A percentile compares a stretch with the other conserved stretches of the same genome.
Conservation (phyloP, 2,113 vertebrate genomes). For the Ochotona curzoniae region DNA sequence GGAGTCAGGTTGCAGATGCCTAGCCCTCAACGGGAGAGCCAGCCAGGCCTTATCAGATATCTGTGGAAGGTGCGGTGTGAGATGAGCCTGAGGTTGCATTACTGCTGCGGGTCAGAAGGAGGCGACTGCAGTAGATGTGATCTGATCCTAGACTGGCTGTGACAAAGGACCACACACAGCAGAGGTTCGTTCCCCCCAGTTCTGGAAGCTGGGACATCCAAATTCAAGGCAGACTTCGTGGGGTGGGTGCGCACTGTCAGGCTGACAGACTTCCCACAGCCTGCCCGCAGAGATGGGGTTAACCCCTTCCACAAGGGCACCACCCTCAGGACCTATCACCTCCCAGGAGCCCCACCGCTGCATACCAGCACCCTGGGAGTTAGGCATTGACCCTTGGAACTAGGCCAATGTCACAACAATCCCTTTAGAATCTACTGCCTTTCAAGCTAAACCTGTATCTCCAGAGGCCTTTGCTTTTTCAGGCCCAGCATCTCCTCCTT, state of each 20-base stretch:
- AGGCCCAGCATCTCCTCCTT: too few relatives aligned
- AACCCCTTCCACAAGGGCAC: neutral
- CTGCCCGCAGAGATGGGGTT: too few relatives aligned
- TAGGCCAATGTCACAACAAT: too few relatives aligned
- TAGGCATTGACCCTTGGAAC: neutral
- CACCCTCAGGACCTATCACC: neutral
- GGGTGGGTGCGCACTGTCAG: neutral
- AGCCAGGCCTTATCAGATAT: neutral
- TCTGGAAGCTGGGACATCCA: neutral
- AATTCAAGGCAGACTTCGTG: neutral
- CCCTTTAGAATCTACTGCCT: too few relatives aligned
- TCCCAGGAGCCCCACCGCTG: neutral
- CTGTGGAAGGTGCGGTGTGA: neutral
- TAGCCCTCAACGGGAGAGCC: too few relatives aligned
- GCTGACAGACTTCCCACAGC: neutral
- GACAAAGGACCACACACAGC: neutral
- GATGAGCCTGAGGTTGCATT: neutral
- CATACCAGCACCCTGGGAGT: neutral
- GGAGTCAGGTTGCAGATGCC: too few relatives aligned
- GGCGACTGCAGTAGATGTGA: fast-evolving
- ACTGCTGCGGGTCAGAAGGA: fast-evolving
- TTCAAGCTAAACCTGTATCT: too few relatives aligned
- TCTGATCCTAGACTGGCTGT: neutral
- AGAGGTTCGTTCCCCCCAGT: fast-evolving
- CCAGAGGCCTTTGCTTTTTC: too few relatives aligned